Percentiles rank a stretch among this genome's conserved stretches.
These are phyloP conservation scores for Brachionus sp. DNA, from an alignment of 1,140 invertebrate genomes.

Conservation along the genomic window DNA sequence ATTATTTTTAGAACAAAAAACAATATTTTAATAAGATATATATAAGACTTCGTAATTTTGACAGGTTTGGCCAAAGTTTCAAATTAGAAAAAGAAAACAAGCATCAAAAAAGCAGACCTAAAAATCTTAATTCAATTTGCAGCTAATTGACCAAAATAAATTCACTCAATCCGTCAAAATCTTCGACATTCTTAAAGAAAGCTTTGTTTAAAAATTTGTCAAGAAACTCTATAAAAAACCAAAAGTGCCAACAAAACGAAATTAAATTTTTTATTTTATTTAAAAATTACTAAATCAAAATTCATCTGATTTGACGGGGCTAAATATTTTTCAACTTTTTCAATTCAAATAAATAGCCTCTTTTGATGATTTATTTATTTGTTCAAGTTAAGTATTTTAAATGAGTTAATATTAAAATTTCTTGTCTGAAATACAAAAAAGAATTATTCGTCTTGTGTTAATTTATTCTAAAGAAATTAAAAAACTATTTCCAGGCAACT, in stretches of 20 bases:
- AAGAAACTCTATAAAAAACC: background rate
- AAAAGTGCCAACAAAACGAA: background rate
- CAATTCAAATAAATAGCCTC: background rate
- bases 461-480: background rate
- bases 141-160: slow-evolving; percentile 28
- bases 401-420: background rate
- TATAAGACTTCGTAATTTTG: background rate
- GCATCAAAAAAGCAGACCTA: background rate
- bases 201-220: background rate
- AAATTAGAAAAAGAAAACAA: background rate
- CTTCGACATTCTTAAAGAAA: background rate
- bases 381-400: background rate
- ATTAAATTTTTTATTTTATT: background rate
- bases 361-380: slow-evolving; percentile 5
- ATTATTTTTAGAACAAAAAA: background rate
- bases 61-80: background rate
- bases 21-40: background rate
- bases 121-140: slow-evolving; percentile 7
- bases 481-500: slow-evolving; percentile 35
- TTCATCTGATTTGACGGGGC: background rate
- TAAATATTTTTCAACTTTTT: background rate
- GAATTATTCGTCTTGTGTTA: background rate
- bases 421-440: background rate
- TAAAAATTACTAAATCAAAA: background rate
- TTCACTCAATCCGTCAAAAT: background rate